Evolutionary conservation across 2,113 vertebrate species (phyloP).

Genomic region (Caranx ignobilis): DNA sequence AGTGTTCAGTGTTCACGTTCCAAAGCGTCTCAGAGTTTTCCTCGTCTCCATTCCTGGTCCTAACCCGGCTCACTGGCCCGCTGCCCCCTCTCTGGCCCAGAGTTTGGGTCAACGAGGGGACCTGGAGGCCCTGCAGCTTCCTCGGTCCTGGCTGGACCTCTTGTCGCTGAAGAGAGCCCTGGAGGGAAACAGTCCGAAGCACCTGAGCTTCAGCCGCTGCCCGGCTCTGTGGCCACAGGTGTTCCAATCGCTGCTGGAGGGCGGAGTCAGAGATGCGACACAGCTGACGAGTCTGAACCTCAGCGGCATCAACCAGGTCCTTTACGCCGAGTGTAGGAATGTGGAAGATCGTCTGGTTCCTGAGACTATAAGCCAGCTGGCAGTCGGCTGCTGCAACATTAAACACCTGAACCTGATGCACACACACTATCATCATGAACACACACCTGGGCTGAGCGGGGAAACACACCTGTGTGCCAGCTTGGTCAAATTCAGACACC

Average conservation of each 20-base stretch:
- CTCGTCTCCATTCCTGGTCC: conserved; percentile 93
- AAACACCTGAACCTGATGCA: conserved; percentile 93
- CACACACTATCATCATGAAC: conserved; percentile 91
- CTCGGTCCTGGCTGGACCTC: conserved; percentile 92
- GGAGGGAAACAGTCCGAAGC: conserved; percentile 90
- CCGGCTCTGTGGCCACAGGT: conserved; percentile 88
- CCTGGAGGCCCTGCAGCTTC: conserved; percentile 94
- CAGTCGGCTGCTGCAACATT: conserved; percentile 86
- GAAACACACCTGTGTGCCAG: conserved; percentile 89
- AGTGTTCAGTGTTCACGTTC: conserved; percentile 93
- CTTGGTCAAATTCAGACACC: conserved; percentile 85
- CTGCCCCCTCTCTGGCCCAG: conserved; percentile 89
- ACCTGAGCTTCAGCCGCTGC: conserved; percentile 95
- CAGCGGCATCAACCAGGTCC: conserved; percentile 90
- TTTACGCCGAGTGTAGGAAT: conserved; percentile 85
- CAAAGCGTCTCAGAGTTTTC: conserved; percentile 91
- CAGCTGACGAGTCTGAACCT: conserved; percentile 92
- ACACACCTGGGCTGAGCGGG: conserved; percentile 80
- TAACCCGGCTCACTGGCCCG: conserved; percentile 89
- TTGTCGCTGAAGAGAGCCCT: conserved; percentile 89
- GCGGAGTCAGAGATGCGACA: conserved; percentile 85
- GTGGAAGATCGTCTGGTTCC: conserved; percentile 91
- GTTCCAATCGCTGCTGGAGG: conserved; percentile 88
- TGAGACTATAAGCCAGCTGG: conserved; percentile 86
- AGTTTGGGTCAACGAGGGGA: conserved; percentile 89